Evolutionary conservation across 2,797 vertebrate genomes (phyloP).

Genomic region (Cossypha niveicapilla): DNA sequence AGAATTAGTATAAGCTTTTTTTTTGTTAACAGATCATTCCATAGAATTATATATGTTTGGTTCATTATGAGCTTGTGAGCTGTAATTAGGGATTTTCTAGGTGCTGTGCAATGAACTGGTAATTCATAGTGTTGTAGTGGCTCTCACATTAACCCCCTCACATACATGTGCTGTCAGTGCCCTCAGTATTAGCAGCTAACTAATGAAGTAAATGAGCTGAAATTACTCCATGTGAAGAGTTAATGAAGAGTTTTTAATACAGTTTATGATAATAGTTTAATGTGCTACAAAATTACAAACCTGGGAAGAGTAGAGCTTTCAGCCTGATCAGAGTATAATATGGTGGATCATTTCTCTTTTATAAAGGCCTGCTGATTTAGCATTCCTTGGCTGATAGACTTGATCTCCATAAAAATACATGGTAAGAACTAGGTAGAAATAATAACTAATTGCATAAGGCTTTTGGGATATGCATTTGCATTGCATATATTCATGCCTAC

Average conservation of each 20-base stretch:
- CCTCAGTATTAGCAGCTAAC: neutral
- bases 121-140: neutral
- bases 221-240: neutral
- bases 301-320: neutral
- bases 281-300: neutral
- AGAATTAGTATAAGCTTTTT: neutral
- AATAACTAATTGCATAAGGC: neutral
- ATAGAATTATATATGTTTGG: neutral
- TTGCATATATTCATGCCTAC: neutral
- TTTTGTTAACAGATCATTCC: neutral
- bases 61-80: neutral
- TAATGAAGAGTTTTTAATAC: neutral
- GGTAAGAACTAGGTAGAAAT: neutral
- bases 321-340: neutral
- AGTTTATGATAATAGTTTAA: neutral
- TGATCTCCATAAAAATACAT: neutral
- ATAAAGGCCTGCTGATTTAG: neutral
- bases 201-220: neutral
- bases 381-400: neutral
- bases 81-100: neutral
- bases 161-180: neutral
- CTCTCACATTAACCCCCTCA: neutral
- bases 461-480: neutral
- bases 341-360: neutral
- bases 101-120: neutral